These are phyloP conservation scores for Drosophila nikananu DNA, from an alignment of 1,140 invertebrate genomes.

Conservation along the genomic window DNA sequence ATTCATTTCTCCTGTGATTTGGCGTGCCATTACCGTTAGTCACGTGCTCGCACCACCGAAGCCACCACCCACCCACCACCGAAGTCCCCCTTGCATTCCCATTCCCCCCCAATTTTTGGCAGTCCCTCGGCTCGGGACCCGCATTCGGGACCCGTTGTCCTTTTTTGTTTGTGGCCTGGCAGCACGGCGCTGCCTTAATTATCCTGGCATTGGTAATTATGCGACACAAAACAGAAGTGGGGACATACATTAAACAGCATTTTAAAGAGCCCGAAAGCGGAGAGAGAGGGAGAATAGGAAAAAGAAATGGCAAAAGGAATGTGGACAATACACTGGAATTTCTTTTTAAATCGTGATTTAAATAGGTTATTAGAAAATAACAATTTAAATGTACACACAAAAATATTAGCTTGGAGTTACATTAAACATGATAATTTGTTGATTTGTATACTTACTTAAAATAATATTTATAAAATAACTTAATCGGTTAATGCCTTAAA, in stretches of 20 bases:
- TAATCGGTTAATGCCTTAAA: too few relatives aligned
- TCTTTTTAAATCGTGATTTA: neutral
- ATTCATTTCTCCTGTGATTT: constrained; percentile 55
- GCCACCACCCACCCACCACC: neutral
- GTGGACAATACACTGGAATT: neutral
- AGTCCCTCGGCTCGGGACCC: constrained; percentile 46
- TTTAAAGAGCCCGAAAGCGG: constrained; percentile 24
- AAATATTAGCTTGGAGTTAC: too few relatives aligned
- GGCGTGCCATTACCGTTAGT: constrained; percentile 52
- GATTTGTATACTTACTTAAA: too few relatives aligned
- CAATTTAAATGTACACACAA: too few relatives aligned
- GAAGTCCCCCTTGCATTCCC: constrained; percentile 10
- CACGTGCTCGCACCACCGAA: constrained; percentile 51
- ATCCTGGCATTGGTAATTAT: constrained; percentile 60
- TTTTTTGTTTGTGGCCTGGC: constrained; percentile 38
- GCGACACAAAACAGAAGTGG: constrained; percentile 59
- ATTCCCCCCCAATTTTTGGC: constrained; percentile 1
- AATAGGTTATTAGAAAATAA: neutral
- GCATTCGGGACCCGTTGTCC: constrained; percentile 55
- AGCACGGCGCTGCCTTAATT: constrained; percentile 52
- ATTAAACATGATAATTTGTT: too few relatives aligned
- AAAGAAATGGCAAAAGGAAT: neutral
- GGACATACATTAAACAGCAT: constrained; percentile 46
- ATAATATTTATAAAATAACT: too few relatives aligned
- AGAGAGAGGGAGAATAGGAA: constrained; percentile 3